Conservation (phyloP, 2,797 vertebrate species). For the Melanotaenia pygmaea region DNA sequence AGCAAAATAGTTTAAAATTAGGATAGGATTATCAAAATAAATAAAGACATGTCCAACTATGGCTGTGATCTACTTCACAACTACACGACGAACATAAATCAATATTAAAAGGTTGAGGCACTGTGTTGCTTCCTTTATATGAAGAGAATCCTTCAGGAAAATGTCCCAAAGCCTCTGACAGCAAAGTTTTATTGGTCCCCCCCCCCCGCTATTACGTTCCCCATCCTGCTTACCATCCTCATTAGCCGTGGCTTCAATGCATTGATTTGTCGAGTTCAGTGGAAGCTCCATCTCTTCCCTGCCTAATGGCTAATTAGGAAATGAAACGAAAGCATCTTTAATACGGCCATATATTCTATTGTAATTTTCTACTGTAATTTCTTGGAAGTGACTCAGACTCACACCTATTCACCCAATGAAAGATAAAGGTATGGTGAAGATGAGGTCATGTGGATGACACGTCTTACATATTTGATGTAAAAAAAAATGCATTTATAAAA, state of each 20-base stretch:
- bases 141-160: constrained; percentile 23
- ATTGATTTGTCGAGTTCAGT: constrained; percentile 47
- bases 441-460: not conserved
- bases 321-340: constrained; percentile 45
- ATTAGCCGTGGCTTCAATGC: constrained; percentile 35
- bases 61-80: constrained; percentile 13
- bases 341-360: constrained; percentile 51
- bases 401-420: constrained; percentile 16
- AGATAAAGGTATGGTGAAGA: not conserved
- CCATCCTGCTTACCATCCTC: constrained; percentile 9
- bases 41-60: constrained; percentile 44
- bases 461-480: constrained; percentile 13
- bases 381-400: constrained; percentile 31
- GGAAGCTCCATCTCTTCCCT: constrained; percentile 46
- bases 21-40: constrained; percentile 42
- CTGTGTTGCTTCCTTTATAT: constrained; percentile 53
- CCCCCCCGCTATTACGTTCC: constrained; percentile 7
- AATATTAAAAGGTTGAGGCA: constrained; percentile 54
- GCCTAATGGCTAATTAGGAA: constrained; percentile 60
- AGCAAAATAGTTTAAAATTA: constrained; percentile 32
- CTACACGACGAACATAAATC: constrained; percentile 6
- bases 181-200: constrained; percentile 10
- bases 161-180: constrained; percentile 35
- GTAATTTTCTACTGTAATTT: constrained; percentile 12
- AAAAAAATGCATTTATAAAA: constrained; percentile 10